Evolutionary conservation across 2,113 vertebrate genomes (phyloP).

Genomic region (Callospermophilus lateralis): DNA sequence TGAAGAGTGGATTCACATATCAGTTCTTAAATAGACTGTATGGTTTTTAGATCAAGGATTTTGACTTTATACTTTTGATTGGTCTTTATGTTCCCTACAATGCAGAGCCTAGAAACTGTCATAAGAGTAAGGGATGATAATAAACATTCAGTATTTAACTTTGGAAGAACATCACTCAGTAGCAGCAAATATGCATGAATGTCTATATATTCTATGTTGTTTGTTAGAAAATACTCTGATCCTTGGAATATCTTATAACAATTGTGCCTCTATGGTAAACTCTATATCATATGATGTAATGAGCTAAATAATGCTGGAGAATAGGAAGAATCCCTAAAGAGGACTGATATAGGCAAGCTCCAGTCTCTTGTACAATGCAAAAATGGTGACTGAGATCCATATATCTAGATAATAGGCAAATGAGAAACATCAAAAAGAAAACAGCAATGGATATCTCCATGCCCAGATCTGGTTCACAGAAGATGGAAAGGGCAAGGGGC

Average conservation of each 20-base stretch:
- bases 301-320: neutral
- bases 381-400: neutral
- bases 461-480: neutral
- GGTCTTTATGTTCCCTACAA: neutral
- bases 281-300: neutral
- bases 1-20: neutral
- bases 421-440: neutral
- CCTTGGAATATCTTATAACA: neutral
- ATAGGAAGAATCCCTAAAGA: neutral
- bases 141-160: neutral
- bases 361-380: neutral
- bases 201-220: neutral
- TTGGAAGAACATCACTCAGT: neutral
- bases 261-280: neutral
- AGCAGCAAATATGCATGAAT: neutral
- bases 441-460: neutral
- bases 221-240: neutral
- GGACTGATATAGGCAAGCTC: neutral
- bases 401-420: neutral
- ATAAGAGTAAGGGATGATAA: neutral
- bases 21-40: neutral
- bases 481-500: neutral
- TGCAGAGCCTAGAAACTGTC: neutral
- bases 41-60: neutral
- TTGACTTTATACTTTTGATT: neutral